phyloP scores from a whole-genome alignment of 2,888 invertebrate species.

The Pristionchus exspectatus region DNA sequence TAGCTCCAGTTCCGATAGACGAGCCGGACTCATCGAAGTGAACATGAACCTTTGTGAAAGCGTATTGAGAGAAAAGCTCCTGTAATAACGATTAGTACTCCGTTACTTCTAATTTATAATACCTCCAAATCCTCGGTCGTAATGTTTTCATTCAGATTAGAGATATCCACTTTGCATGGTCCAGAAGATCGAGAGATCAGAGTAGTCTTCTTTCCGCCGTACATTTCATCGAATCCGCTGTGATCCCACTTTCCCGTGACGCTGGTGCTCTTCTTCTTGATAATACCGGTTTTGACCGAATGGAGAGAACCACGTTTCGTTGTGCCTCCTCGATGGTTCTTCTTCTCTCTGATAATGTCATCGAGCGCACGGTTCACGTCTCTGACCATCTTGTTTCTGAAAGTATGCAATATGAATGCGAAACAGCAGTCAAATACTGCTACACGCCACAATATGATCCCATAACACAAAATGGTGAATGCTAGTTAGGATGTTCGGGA shows the following conservation, averaged over 20 bases:
- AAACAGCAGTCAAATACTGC: no score
- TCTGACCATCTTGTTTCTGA: conserved; percentile 32
- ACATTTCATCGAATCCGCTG: conserved; percentile 49
- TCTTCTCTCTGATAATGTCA: conserved; percentile 47
- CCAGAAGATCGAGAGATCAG: conserved; percentile 26
- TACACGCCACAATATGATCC: no score
- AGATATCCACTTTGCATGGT: conserved; percentile 57
- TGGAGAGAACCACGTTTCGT: neutral
- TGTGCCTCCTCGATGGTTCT: neutral
- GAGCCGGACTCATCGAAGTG: conserved; percentile 59
- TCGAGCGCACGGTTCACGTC: conserved; percentile 33
- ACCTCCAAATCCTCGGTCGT: conserved; percentile 65
- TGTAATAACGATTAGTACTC: neutral
- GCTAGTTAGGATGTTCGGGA: no score
- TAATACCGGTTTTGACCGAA: conserved; percentile 17
- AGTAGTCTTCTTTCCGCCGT: neutral
- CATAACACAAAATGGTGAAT: no score
- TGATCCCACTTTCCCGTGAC: conserved; percentile 45
- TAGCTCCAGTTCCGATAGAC: conserved; percentile 58
- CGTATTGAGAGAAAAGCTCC: conserved; percentile 58
- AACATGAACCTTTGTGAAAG: conserved; percentile 53
- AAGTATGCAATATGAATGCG: neutral
- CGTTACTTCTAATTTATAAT: neutral
- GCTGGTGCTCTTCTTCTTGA: conserved; percentile 25
- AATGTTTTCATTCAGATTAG: conserved; percentile 65